phyloP scores from a whole-genome alignment of 2,888 invertebrate genomes.

The Dendrolimus houi region DNA sequence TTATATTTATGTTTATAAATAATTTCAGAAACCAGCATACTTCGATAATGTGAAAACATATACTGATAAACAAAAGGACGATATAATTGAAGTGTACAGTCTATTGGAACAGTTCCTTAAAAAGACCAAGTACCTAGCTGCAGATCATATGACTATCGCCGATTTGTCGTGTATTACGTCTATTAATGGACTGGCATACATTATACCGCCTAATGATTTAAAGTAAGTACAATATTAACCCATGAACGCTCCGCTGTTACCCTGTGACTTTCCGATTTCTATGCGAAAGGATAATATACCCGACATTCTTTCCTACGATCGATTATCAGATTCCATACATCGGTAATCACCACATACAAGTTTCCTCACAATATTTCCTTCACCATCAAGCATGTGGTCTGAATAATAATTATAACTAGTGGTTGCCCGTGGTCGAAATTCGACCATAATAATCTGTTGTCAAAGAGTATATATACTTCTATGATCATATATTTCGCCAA shows the following conservation, averaged over 20 bases:
- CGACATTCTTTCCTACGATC: too few species aligned
- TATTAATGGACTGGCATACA: conserved; percentile 1
- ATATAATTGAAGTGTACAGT: conserved; percentile 42
- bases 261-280: background rate
- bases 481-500: too few species aligned
- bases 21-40: conserved; percentile 20
- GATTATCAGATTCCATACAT: too few species aligned
- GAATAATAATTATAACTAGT: too few species aligned
- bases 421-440: too few species aligned
- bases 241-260: conserved; percentile 1
- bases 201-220: conserved; percentile 5
- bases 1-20: too few species aligned
- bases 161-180: conserved; percentile 34
- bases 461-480: too few species aligned
- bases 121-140: conserved; percentile 53
- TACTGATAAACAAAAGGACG: conserved; percentile 29
- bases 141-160: conserved; percentile 56
- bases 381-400: background rate
- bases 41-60: conserved; percentile 29
- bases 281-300: conserved; percentile 5
- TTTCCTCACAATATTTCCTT: conserved; percentile 1
- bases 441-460: too few species aligned
- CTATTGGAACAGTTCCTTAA: conserved; percentile 52
- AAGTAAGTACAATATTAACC: conserved; percentile 5
- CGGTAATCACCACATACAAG: background rate